A percentile compares a stretch with the other conserved stretches of the same genome.
Conservation (phyloP, 2,888 invertebrate genomes). For the Parnassius orleans region DNA sequence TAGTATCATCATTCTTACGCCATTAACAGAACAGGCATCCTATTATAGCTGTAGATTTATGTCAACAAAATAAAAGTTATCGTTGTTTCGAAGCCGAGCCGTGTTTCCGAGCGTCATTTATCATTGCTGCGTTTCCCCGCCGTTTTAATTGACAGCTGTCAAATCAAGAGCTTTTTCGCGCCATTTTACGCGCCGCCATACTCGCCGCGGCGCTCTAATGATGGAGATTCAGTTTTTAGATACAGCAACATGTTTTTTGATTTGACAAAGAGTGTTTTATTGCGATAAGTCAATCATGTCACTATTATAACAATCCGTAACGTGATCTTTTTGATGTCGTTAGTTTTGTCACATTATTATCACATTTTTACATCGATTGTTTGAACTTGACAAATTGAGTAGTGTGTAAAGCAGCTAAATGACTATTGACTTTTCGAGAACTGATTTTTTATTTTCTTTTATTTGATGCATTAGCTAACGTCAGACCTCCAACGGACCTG, state of each 20-base stretch:
- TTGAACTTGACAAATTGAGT: no score
- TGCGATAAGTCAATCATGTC: constrained; percentile 32
- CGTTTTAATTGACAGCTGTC: constrained; percentile 77
- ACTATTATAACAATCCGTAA: constrained; percentile 28
- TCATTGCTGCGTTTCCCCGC: constrained; percentile 49
- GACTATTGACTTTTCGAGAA: no score
- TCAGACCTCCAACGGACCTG: no score
- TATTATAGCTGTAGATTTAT: constrained; percentile 27
- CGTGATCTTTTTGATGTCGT: constrained; percentile 14
- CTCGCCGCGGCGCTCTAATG: constrained; percentile 39
- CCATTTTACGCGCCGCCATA: constrained; percentile 54
- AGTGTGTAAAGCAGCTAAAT: neutral
- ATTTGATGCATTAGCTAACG: no score
- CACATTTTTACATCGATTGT: neutral
- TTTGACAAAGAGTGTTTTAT: constrained; percentile 38
- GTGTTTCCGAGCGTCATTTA: constrained; percentile 50
- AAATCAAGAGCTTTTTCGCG: constrained; percentile 66
- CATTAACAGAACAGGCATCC: constrained; percentile 29
- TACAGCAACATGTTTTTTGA: constrained; percentile 45
- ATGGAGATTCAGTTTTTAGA: constrained; percentile 64
- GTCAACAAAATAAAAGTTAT: constrained; percentile 36
- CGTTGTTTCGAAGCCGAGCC: constrained; percentile 31
- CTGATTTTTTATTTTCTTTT: no score
- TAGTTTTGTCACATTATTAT: constrained; percentile 13
- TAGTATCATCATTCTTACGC: constrained; percentile 25